Evolutionary conservation across 2,797 vertebrate genomes (phyloP).

Genomic region (Halcyon chelicuti): DNA sequence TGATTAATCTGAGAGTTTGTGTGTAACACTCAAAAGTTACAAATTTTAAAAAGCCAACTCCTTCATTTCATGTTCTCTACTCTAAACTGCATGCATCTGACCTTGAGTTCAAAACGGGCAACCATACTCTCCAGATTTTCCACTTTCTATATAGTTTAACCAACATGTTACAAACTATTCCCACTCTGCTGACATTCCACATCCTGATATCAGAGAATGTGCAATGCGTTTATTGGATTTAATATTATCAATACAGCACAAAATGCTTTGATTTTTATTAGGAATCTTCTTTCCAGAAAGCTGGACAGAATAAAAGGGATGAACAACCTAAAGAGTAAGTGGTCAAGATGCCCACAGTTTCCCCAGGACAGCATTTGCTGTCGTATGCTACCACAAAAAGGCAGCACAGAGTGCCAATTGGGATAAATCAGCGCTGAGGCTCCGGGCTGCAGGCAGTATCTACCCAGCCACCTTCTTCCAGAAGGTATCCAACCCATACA

Average conservation of each 20-base stretch:
- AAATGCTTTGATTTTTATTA: background rate
- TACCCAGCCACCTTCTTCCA: background rate
- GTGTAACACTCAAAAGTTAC: background rate
- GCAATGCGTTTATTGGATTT: background rate
- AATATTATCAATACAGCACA: background rate
- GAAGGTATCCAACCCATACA: background rate
- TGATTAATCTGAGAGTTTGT: background rate
- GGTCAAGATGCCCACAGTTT: background rate
- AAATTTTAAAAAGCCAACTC: background rate
- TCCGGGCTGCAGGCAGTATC: accelerated
- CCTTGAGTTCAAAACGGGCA: background rate
- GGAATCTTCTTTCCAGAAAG: background rate
- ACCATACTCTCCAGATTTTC: background rate
- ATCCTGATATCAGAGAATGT: background rate
- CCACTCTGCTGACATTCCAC: background rate
- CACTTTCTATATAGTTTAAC: background rate
- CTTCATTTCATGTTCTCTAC: background rate
- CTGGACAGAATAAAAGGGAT: background rate
- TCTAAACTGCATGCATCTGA: background rate
- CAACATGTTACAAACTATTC: background rate
- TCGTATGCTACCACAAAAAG: background rate
- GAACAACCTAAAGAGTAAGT: background rate
- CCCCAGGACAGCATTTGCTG: background rate
- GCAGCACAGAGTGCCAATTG: background rate
- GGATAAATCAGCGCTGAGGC: background rate